These are phyloP conservation scores for Carposina sasakii DNA, from an alignment of 1,140 invertebrate genomes.

Conservation along the genomic window DNA sequence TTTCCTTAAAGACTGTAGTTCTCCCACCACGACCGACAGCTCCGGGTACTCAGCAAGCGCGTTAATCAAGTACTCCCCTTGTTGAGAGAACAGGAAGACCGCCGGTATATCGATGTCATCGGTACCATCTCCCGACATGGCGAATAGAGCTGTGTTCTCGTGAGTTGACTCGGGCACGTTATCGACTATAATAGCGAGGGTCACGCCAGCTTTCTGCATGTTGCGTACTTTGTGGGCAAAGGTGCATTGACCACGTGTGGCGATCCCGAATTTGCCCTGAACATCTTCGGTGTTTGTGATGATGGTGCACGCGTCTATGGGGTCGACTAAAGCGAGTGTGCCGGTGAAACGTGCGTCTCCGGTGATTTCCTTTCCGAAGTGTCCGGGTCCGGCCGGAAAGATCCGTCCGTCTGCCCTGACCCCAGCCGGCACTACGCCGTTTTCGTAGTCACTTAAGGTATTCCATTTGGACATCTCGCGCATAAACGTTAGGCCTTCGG, in stretches of 20 bases:
- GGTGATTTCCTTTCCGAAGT: slow-evolving; percentile 88
- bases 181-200: slow-evolving; percentile 92
- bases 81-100: slow-evolving; percentile 91
- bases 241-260: slow-evolving; percentile 93
- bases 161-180: slow-evolving; percentile 84
- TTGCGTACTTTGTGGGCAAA: slow-evolving; percentile 95
- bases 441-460: slow-evolving; percentile 71
- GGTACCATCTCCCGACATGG: slow-evolving; percentile 95
- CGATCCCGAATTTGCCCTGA: slow-evolving; percentile 85
- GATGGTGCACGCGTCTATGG: slow-evolving; percentile 76
- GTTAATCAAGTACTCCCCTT: slow-evolving; percentile 78
- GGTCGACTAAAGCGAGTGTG: slow-evolving; percentile 75
- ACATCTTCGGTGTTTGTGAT: slow-evolving; percentile 77
- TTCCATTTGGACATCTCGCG: slow-evolving; percentile 96
- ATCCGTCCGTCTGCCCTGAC: slow-evolving; percentile 53
- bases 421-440: slow-evolving; percentile 48
- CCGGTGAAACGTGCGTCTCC: slow-evolving; percentile 75
- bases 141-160: slow-evolving; percentile 87
- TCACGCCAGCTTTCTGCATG: slow-evolving; percentile 87
- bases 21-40: slow-evolving; percentile 71
- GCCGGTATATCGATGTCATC: slow-evolving; percentile 92
- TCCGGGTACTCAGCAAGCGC: slow-evolving; percentile 69
- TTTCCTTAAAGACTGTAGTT: slow-evolving; percentile 51
- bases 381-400: slow-evolving; percentile 88
- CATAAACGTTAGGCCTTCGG: slow-evolving; percentile 96